Conservation (phyloP, 2,113 vertebrate genomes). For the Peromyscus maniculatus region DNA sequence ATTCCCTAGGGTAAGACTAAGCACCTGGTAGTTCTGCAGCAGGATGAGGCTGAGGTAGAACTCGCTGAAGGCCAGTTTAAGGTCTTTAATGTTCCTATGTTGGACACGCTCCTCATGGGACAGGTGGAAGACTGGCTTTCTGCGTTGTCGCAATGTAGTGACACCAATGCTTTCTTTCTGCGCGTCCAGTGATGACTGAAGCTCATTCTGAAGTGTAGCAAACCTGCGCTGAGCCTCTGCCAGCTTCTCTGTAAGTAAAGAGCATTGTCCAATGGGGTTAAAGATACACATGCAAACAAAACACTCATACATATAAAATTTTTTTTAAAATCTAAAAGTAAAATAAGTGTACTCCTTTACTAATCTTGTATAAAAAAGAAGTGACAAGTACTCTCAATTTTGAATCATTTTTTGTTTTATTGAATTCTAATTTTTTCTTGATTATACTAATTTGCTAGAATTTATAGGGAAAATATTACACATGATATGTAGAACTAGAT, state of each 20-base stretch:
- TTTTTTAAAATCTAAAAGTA: not conserved
- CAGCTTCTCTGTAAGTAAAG: constrained; percentile 92
- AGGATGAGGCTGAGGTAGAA: constrained; percentile 99
- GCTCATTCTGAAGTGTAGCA: constrained; percentile 96
- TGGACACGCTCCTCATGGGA: constrained; percentile 98
- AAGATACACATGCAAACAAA: not conserved
- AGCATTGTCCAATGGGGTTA: not conserved
- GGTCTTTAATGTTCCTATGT: constrained; percentile 97
- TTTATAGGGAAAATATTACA: constrained; percentile 39
- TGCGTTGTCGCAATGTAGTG: constrained; percentile 91
- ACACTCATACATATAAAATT: not conserved
- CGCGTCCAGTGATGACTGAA: constrained; percentile 96
- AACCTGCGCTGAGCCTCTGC: constrained; percentile 97
- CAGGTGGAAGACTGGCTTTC: constrained; percentile 96
- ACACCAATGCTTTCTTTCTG: constrained; percentile 94
- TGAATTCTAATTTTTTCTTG: constrained; percentile 40
- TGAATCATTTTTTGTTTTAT: not conserved
- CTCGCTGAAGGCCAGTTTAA: constrained; percentile 99
- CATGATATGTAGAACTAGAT: constrained; percentile 31
- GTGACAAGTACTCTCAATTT: not conserved
- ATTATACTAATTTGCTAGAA: constrained; percentile 40
- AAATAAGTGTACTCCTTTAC: not conserved
- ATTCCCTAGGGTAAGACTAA: constrained; percentile 4
- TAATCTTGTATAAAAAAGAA: not conserved
- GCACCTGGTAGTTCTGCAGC: constrained; percentile 99